Evolutionary conservation across 2,797 vertebrate genomes (phyloP), one percentile per base, ranked within the genome.

Genomic region (Arremon aurantiirostris): DNA sequence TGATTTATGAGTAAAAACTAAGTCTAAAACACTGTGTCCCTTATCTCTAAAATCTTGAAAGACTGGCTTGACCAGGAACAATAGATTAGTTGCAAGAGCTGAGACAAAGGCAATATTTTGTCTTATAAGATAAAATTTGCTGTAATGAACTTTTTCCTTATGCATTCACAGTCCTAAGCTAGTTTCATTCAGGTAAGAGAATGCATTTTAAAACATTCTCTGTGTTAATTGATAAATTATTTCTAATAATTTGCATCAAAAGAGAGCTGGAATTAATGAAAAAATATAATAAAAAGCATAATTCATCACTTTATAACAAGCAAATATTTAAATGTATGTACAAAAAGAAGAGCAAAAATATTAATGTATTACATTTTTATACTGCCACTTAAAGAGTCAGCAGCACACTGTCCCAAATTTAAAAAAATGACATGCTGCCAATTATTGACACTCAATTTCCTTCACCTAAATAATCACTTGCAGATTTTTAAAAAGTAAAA

Each of bases 11-110:
- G 64, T 63, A 64, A 71, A 86, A 89, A 17, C 27, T 6, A 72
- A 44, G 12, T 39, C 34, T 35, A 63, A 60, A 94, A 50, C 35
- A 52, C 35, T 21, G 16, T 9, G 55, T 17, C 14, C 30, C 11
- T 75, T 83, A 56, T 72, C 70, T 79, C 53, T 47, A 16, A 61
- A 63, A 89, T 90, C 77, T 41, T 65, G 76, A 94, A 86, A 82
- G 55, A 79, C 55, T 35, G 71, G 50, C 34, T 86, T 75, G 87
- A 88, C 70, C 80, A 91, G 61, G 66, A 95, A 72, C 53, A 94
- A 96, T 3, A 55, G 47, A 28, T 32, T 39, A 27, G 32, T 52
- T 72, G 68, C 35, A 60, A 78, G 88, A 61, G 28, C 32, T 18
- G 37, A 88, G n/a, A 72, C 55, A 84, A 81, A 94, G 50, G 21